These are phyloP conservation scores for Sciurus niger DNA, from an alignment of 2,113 vertebrate species.

Conservation along the genomic window DNA sequence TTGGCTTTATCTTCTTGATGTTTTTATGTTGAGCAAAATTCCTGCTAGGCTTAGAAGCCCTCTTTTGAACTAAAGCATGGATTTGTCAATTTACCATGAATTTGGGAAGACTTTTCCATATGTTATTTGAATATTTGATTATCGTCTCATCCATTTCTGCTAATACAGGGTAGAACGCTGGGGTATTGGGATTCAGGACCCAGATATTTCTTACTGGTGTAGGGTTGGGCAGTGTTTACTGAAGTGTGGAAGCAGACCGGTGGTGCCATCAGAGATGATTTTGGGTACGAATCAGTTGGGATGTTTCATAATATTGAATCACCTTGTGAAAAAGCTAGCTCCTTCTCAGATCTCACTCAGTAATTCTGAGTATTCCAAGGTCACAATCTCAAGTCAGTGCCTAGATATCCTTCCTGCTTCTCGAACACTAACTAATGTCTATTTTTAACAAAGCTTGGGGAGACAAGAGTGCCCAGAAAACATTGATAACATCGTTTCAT, in stretches of 20 bases:
- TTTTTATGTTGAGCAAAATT: constrained; percentile 35
- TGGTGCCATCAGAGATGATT: neutral
- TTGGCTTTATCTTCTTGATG: neutral
- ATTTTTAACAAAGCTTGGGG: neutral
- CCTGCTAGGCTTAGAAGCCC: neutral
- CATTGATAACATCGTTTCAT: neutral
- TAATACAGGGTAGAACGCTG: constrained; percentile 12
- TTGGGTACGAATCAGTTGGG: neutral
- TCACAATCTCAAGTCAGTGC: neutral
- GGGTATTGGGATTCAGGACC: neutral
- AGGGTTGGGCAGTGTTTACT: neutral
- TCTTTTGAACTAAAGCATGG: neutral
- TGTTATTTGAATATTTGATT: constrained; percentile 2
- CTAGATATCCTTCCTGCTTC: neutral
- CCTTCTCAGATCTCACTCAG: neutral
- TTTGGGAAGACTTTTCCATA: neutral
- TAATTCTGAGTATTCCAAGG: neutral
- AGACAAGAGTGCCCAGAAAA: neutral
- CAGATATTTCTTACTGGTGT: constrained; percentile 13
- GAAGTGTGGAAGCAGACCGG: neutral
- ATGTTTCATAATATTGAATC: neutral
- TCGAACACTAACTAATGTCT: neutral
- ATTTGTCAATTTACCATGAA: neutral
- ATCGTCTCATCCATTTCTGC: neutral
- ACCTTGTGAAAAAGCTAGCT: neutral